A percentile compares a stretch with the other conserved stretches of the same genome.
phyloP scores from a whole-genome alignment of 2,888 invertebrate species.

The Cantharis nigra region DNA sequence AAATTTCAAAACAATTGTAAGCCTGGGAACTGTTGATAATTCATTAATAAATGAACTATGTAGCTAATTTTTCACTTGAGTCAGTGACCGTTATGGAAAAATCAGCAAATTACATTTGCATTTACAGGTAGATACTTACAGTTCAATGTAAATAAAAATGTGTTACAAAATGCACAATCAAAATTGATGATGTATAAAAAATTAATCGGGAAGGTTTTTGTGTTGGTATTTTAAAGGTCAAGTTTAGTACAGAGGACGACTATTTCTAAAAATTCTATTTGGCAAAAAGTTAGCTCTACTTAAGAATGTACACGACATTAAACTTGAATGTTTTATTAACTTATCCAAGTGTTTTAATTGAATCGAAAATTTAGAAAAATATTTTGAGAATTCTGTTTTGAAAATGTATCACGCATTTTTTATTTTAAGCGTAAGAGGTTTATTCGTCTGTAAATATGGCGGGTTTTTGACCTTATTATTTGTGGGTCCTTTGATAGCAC shows the following conservation, averaged over 20 bases:
- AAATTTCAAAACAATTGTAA: not conserved
- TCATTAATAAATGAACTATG: constrained; percentile 9
- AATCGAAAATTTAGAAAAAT: not conserved
- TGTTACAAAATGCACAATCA: not conserved
- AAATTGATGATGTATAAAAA: not conserved
- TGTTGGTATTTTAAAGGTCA: constrained; percentile 6
- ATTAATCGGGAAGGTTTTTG: not conserved
- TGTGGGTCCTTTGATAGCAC: constrained; percentile 19
- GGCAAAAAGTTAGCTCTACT: not conserved
- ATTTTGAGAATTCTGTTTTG: not conserved
- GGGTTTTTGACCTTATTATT: constrained; percentile 31
- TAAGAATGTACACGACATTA: not conserved
- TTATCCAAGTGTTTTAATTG: not conserved
- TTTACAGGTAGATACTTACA: not conserved
- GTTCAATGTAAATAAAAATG: not conserved
- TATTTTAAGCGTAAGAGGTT: constrained; percentile 19
- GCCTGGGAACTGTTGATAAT: constrained; percentile 10
- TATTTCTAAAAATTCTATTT: constrained; percentile 4
- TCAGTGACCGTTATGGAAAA: constrained; percentile 7
- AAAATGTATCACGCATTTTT: constrained; percentile 19
- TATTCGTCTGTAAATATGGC: constrained; percentile 19
- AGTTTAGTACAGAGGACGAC: constrained; percentile 8
- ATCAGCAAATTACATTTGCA: constrained; percentile 5
- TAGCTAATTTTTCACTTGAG: constrained; percentile 6
- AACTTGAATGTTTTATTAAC: not conserved